Conservation (phyloP, 2,888 invertebrate species). For the Stratiomys singularior region DNA sequence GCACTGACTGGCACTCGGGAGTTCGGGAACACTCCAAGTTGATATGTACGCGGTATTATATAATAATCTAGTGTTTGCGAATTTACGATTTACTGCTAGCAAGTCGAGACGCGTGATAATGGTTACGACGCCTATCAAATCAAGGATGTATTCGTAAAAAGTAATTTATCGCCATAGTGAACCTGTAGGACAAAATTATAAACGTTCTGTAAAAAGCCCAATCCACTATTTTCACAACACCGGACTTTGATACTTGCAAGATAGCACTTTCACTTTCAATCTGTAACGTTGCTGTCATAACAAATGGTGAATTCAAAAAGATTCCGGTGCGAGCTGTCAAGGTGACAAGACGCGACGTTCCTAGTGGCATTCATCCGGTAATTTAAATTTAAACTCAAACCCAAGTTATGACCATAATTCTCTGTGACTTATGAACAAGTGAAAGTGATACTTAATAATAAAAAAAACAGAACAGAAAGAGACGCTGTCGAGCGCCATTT, state of each 20-base stretch:
- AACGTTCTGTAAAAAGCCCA: not conserved
- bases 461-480: too few species aligned
- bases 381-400: too few species aligned
- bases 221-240: not conserved
- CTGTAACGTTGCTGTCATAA: not conserved
- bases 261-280: conserved; percentile 23
- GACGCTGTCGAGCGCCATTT: too few species aligned
- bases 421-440: too few species aligned
- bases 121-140: not conserved
- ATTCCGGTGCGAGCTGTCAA: too few species aligned
- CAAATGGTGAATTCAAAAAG: not conserved
- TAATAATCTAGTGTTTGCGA: conserved; percentile 4
- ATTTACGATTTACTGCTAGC: conserved; percentile 5
- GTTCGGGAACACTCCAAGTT: not conserved
- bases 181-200: too few species aligned
- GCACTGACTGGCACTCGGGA: not conserved
- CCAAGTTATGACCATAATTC: too few species aligned
- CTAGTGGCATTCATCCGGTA: too few species aligned
- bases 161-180: not conserved
- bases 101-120: not conserved
- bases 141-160: not conserved
- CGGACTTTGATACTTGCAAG: conserved; percentile 4
- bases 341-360: too few species aligned
- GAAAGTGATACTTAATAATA: too few species aligned
- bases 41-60: conserved; percentile 6